These are phyloP conservation scores for Cottoperca gobio DNA, from an alignment of 2,797 vertebrate species.

Conservation along the genomic window DNA sequence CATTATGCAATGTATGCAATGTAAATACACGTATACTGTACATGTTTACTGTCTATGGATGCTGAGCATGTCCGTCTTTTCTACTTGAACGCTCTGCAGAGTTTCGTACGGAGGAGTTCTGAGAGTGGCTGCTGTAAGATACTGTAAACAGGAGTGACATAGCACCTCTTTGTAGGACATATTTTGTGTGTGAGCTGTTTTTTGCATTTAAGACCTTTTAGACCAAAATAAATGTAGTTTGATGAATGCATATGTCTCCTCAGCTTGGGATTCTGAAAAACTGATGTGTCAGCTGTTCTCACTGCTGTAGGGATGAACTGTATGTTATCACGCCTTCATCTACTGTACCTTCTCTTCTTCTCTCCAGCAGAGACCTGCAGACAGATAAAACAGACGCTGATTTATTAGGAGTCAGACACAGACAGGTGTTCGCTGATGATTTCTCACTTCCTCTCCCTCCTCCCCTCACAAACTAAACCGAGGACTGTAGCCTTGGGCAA, in stretches of 20 bases:
- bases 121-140: constrained; percentile 28
- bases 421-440: constrained; percentile 84
- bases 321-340: constrained; percentile 21
- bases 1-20: constrained; percentile 2
- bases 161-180: constrained; percentile 16
- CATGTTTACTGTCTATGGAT: constrained; percentile 26
- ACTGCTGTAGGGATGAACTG: constrained; percentile 25
- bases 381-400: constrained; percentile 55
- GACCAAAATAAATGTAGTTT: constrained; percentile 78
- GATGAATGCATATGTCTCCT: constrained; percentile 54
- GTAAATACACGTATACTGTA: constrained; percentile 23
- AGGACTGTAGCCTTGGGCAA: constrained; percentile 58
- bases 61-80: constrained; percentile 54
- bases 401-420: constrained; percentile 76
- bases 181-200: constrained; percentile 60
- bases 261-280: constrained; percentile 21
- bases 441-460: constrained; percentile 73
- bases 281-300: not conserved
- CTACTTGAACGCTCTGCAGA: constrained; percentile 39
- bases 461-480: constrained; percentile 42
- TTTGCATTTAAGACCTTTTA: constrained; percentile 52
- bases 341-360: constrained; percentile 11
- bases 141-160: constrained; percentile 27
- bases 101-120: constrained; percentile 19
- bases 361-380: constrained; percentile 21